Evolutionary conservation across 2,113 vertebrate genomes (phyloP).

Genomic region (Clarias magur): DNA sequence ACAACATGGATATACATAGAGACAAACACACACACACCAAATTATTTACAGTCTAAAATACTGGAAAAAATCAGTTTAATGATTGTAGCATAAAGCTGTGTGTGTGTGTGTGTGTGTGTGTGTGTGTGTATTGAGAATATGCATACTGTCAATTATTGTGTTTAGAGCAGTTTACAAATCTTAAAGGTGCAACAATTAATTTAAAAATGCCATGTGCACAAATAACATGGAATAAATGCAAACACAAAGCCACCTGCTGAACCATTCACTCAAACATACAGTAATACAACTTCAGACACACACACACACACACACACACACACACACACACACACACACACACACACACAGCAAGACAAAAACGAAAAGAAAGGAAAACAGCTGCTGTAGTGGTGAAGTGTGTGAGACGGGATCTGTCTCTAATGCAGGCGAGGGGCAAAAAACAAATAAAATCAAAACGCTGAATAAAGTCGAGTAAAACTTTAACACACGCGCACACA

Average conservation of each 20-base stretch:
- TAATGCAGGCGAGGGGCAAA: background rate
- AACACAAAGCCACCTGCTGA: background rate
- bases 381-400: background rate
- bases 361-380: background rate
- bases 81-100: background rate
- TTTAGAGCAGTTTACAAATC: background rate
- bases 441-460: background rate
- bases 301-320: background rate
- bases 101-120: background rate
- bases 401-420: background rate
- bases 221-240: background rate
- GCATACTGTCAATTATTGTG: background rate
- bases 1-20: background rate
- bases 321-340: background rate
- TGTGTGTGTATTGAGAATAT: background rate
- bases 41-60: constrained; percentile 28
- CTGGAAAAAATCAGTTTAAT: background rate
- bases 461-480: background rate
- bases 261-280: background rate
- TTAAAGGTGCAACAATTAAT: background rate
- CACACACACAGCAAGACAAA: background rate
- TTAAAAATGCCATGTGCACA: background rate
- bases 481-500: background rate
- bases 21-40: background rate
- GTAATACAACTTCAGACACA: background rate